These are phyloP conservation scores for Actenoides hombroni DNA, from an alignment of 2,113 vertebrate genomes.

Conservation along the genomic window DNA sequence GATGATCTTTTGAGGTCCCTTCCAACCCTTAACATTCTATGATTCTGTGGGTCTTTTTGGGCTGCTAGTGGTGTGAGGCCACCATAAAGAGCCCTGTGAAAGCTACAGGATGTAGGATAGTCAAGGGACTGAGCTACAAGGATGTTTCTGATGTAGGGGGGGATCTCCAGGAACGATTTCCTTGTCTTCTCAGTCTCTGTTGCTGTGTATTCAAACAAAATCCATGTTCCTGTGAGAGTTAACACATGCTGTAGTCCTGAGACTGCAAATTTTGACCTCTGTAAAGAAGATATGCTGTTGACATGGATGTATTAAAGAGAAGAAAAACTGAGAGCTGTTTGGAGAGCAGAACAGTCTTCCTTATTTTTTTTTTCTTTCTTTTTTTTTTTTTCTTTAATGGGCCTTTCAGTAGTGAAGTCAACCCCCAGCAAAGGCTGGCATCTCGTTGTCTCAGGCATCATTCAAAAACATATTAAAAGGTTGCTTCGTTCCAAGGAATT, in stretches of 20 bases:
- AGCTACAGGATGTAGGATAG: neutral
- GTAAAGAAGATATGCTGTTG: slow-evolving; percentile 16
- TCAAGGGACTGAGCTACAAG: rapidly evolving
- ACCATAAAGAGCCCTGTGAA: neutral
- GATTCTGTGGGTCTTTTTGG: neutral
- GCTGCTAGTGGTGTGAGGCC: neutral
- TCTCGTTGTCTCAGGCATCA: slow-evolving; percentile 23
- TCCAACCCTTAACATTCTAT: no score
- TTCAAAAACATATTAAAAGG: slow-evolving; percentile 19
- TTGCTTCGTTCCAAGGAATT: slow-evolving; percentile 7
- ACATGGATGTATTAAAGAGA: slow-evolving; percentile 38
- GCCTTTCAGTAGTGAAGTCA: slow-evolving; percentile 42
- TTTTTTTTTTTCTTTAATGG: neutral
- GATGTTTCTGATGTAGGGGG: neutral
- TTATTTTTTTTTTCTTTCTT: neutral
- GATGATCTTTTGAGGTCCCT: no score
- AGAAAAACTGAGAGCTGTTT: slow-evolving; percentile 37
- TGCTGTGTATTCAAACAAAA: neutral
- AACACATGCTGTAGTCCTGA: neutral
- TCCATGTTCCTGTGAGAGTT: neutral
- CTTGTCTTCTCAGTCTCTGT: neutral
- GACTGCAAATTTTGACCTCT: slow-evolving; percentile 3
- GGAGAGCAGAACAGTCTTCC: neutral
- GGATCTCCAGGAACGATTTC: neutral
- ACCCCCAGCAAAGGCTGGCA: slow-evolving; percentile 14